Evolutionary conservation across 2,113 vertebrate genomes (phyloP).

Genomic region (Patagioenas fasciata): DNA sequence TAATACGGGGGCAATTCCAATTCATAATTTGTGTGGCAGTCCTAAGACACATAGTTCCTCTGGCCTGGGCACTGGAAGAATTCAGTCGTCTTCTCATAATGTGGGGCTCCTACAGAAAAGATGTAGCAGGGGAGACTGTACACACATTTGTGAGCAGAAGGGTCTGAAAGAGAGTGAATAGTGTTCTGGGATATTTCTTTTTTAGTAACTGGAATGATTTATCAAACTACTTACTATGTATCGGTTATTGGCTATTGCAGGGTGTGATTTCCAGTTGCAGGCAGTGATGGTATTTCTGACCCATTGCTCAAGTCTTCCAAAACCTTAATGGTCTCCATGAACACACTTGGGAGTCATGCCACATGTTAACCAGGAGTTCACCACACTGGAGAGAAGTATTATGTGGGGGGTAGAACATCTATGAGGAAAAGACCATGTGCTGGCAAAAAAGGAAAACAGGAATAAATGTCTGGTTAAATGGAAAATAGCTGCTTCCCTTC

Average conservation of each 20-base stretch:
- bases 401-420: not conserved
- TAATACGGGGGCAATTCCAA: not conserved
- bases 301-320: not conserved
- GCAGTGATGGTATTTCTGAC: not conserved
- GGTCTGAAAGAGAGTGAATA: no score
- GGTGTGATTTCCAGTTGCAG: not conserved
- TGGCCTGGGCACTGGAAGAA: not conserved
- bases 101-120: not conserved
- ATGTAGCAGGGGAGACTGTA: not conserved
- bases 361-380: not conserved
- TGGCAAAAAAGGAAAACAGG: not conserved
- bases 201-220: not conserved
- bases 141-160: not conserved
- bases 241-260: not conserved
- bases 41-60: not conserved
- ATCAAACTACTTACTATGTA: not conserved
- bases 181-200: not conserved
- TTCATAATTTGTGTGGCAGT: not conserved
- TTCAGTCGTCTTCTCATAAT: not conserved
- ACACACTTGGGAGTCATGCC: not conserved
- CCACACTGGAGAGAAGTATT: not conserved
- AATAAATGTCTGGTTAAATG: not conserved
- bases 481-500: not conserved
- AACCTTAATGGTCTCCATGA: not conserved
- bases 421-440: not conserved